Evolutionary conservation across 2,113 vertebrate genomes (phyloP).

Genomic region (Motacilla tschutschensis): DNA sequence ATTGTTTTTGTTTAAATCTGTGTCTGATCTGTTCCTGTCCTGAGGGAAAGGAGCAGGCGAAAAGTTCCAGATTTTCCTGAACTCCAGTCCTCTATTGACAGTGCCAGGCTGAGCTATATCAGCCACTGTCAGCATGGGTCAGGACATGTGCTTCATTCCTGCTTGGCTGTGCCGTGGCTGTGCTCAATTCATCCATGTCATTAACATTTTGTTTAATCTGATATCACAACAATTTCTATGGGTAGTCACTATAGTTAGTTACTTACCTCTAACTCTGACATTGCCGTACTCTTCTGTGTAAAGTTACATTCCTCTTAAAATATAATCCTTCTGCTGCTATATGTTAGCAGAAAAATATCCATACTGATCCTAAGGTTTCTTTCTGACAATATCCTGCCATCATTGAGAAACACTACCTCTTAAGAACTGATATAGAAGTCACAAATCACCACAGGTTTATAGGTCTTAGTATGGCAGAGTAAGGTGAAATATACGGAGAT

Average conservation of each 20-base stretch:
- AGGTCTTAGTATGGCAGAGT: background rate
- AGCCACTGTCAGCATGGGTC: accelerated
- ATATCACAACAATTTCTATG: background rate
- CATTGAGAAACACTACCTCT: background rate
- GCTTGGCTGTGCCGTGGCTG: background rate
- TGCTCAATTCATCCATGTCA: background rate
- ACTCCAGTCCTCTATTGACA: background rate
- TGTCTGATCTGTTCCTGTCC: background rate
- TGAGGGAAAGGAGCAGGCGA: background rate
- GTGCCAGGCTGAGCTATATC: background rate
- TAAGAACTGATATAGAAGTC: background rate
- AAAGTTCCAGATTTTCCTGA: background rate
- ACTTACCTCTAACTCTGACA: background rate
- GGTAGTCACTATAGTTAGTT: background rate
- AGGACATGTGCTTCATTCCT: accelerated
- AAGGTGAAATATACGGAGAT: background rate
- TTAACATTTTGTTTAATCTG: background rate
- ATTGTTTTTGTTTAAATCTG: background rate
- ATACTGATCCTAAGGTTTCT: background rate
- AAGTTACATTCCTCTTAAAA: background rate
- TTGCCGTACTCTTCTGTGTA: background rate
- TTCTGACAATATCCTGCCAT: background rate
- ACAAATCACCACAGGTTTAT: background rate
- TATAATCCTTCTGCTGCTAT: background rate
- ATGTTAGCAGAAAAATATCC: background rate